Base-by-base conservation (phyloP, 2,797 vertebrate genomes). In the Toxotes lorentzi region DNA sequence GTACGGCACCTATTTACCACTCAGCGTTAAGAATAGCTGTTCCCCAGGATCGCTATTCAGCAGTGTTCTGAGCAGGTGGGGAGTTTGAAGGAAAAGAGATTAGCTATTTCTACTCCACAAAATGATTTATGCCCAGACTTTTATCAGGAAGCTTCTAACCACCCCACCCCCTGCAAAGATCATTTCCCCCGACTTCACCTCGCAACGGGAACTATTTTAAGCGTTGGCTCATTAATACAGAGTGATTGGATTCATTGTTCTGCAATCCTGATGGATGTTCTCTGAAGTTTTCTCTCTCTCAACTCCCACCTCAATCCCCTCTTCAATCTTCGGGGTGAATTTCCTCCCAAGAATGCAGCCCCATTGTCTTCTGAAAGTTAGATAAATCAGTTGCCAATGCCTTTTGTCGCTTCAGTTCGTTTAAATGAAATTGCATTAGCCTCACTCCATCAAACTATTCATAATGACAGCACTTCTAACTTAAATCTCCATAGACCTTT, bases 181-280 rank as follows among this genome's bases (percentile, higher is more conserved):
- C 92, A 94, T 95, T 94, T 93, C 93, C 93, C 91, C 86, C 82
- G 90, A 92, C 89, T 93, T 93, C 89, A 93, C 92, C 93, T 95
- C 92, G 94, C 91, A 92, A 92, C 91, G 81, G 88, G 90, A 87
- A 92, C 93, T 94, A 94, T 95, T 95, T 95, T 95, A 94, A 93
- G 93, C 91, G 81, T 90, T 85, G 92, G 82, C 88, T 94, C 93
- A 94, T 95, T 95, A 95, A 95, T 94, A 91, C 92, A 88, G 86
- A 93, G 82, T 92, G 93, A 95, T 93, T 93, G 91, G 93, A 92
- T 92, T 93, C 93, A 94, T 95, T 93, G 90, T 95, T 94, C 89
- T 88, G 82, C 84, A 79, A 81, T 88, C 84, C 91, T 94, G 93
- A 94, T 92, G 88, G 92, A 94, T 94, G 92, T 90, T 86, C 90